Percentiles rank a stretch among this genome's conserved stretches.
Evolutionary conservation across 2,797 vertebrate genomes (phyloP).

Genomic region (Notolabrus celidotus): DNA sequence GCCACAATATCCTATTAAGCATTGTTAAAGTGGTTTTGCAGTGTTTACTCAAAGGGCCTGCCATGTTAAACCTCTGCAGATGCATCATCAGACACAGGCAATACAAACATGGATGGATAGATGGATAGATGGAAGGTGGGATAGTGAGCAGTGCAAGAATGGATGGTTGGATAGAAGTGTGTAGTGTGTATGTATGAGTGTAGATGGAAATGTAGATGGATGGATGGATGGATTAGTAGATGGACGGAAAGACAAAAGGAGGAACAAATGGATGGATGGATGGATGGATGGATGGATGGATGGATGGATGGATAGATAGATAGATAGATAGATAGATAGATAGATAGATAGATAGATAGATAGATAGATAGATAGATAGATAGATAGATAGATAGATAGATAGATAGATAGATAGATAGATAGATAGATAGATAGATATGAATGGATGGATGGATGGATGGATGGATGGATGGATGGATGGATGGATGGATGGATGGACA

Average conservation of each 20-base stretch:
- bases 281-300: neutral
- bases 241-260: neutral
- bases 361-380: neutral
- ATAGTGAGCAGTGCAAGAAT: neutral
- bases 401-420: neutral
- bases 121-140: neutral
- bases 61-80: constrained; percentile 40
- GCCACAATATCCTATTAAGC: constrained; percentile 82
- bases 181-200: neutral
- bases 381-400: neutral
- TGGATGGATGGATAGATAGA: neutral
- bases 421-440: neutral
- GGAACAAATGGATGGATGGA: no score
- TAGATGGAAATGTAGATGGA: neutral
- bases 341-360: neutral
- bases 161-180: neutral
- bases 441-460: neutral
- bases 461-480: neutral
- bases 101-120: constrained; percentile 16
- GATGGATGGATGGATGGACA: neutral
- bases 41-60: constrained; percentile 62
- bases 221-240: neutral
- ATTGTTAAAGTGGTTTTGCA: constrained; percentile 75
- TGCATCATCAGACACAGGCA: constrained; percentile 1
- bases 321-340: neutral